Evolutionary conservation across 2,113 vertebrate genomes (phyloP).

Genomic region (Oncorhynchus tshawytscha): DNA sequence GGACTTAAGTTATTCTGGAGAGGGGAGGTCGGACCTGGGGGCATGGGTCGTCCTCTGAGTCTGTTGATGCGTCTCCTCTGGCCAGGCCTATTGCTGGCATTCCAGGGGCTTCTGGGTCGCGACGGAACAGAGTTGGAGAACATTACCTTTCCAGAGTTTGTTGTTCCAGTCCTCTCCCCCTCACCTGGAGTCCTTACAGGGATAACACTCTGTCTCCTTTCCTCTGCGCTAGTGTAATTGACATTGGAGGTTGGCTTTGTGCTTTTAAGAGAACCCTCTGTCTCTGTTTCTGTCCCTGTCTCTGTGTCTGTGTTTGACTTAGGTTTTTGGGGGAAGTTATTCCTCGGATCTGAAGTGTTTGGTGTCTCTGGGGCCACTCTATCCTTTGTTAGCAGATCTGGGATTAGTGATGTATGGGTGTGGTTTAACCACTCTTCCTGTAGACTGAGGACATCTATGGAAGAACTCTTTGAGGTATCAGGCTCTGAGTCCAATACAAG

Average conservation of each 20-base stretch:
- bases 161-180: slow-evolving; percentile 13
- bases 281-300: not conserved
- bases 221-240: slow-evolving; percentile 44
- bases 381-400: slow-evolving; percentile 10
- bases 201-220: slow-evolving; percentile 27
- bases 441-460: slow-evolving; percentile 62
- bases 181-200: slow-evolving; percentile 8
- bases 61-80: slow-evolving; percentile 78
- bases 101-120: slow-evolving; percentile 59
- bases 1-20: slow-evolving; percentile 6
- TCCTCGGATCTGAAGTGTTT: slow-evolving; percentile 19
- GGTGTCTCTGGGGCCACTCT: slow-evolving; percentile 18
- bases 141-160: slow-evolving; percentile 3
- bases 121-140: slow-evolving; percentile 31
- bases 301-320: not conserved
- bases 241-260: slow-evolving; percentile 25
- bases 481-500: not conserved
- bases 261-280: slow-evolving; percentile 12
- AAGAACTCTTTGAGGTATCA: slow-evolving; percentile 67
- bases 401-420: slow-evolving; percentile 19
- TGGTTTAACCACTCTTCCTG: slow-evolving; percentile 61
- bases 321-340: slow-evolving; percentile 9
- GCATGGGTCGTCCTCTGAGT: slow-evolving; percentile 50
- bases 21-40: not conserved
- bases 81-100: slow-evolving; percentile 73